Evolutionary conservation across 2,888 invertebrate species (phyloP), one percentile per base, ranked within the genome.

Genomic region (Xylota sylvarum): DNA sequence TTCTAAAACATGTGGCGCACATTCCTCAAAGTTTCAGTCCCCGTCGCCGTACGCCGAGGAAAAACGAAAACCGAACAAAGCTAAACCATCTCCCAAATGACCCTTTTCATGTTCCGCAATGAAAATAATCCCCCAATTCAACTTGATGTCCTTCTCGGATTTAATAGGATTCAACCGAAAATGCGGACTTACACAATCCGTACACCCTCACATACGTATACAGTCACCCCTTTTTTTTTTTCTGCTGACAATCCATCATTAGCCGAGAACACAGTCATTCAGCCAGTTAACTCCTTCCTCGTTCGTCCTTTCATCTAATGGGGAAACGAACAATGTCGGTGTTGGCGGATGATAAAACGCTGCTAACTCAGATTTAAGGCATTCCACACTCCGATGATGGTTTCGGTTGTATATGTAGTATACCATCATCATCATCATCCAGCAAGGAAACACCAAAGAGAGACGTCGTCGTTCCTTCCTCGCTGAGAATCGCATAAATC

Each of bases 321-420:
- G 73, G 19, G 14, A 82, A 86, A 69, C 77, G 82, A 86, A 86
- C 78, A 82, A 80, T 74, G 69, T 69, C 78, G 67, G 67, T 65
- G 86, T 77, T 81, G 82, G 77, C 69, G 73, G 73, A 86, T 86
- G 86, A 86, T 86, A 82, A 86, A 86, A 78, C 43, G 77, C 82
- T 74, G 14, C 82, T 78, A 69, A 82, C 78, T 82, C 73, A 86
- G 82, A 86, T 86, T 86, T 86, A 73, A 67, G 58, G 69, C 76
- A 86, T 86, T 81, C 72, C 77, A 27, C 48, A 55, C 46, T 55
- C 12, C 48, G 56, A 72, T 69, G 30, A 76, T 64, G 62, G 62
- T 40, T 50, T 65, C 6, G 64, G 50, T 48, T 52, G 27, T 55
- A 56, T 50, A 37, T 17, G 9, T 50, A 27, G 30, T 50, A 12